phyloP scores from a whole-genome alignment of 2,888 invertebrate genomes.

The Drosophila putrida region DNA sequence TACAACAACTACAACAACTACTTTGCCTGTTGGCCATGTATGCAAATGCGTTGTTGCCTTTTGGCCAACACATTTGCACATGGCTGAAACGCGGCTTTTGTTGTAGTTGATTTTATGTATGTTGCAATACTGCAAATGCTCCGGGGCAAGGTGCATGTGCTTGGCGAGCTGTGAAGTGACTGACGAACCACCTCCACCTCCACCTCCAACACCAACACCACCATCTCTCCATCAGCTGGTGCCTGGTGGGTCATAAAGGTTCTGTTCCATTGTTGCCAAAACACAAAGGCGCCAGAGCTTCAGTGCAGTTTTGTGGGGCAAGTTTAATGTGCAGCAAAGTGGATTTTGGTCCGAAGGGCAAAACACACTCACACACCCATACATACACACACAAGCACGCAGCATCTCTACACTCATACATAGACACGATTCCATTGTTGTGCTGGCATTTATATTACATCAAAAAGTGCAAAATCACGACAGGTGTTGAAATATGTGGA shows the following conservation, averaged over 20 bases:
- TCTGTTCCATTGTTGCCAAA: conserved; percentile 55
- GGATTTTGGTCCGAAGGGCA: conserved; percentile 52
- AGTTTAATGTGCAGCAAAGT: conserved; percentile 67
- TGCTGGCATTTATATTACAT: conserved; percentile 52
- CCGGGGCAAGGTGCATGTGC: conserved; percentile 22
- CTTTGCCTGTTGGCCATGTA: conserved; percentile 15
- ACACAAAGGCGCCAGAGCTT: conserved; percentile 35
- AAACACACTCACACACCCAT: conserved; percentile 28
- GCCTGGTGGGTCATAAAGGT: conserved; percentile 15
- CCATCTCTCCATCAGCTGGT: neutral
- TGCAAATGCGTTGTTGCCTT: conserved; percentile 51
- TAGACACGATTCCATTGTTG: conserved; percentile 15
- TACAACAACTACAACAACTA: conserved; percentile 2
- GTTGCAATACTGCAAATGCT: neutral
- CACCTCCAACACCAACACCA: neutral
- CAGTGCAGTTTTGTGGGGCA: conserved; percentile 27
- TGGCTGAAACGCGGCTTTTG: conserved; percentile 41
- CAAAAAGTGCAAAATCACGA: conserved; percentile 52
- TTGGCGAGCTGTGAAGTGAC: conserved; percentile 55
- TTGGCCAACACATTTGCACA: conserved; percentile 54
- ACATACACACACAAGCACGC: neutral
- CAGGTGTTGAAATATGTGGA: conserved; percentile 45
- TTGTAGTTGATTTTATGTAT: conserved; percentile 32
- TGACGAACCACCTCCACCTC: conserved; percentile 33
- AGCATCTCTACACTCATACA: conserved; percentile 6